Evolutionary conservation across 2,113 vertebrate genomes (phyloP).

Genomic region (Maccullochella peelii): DNA sequence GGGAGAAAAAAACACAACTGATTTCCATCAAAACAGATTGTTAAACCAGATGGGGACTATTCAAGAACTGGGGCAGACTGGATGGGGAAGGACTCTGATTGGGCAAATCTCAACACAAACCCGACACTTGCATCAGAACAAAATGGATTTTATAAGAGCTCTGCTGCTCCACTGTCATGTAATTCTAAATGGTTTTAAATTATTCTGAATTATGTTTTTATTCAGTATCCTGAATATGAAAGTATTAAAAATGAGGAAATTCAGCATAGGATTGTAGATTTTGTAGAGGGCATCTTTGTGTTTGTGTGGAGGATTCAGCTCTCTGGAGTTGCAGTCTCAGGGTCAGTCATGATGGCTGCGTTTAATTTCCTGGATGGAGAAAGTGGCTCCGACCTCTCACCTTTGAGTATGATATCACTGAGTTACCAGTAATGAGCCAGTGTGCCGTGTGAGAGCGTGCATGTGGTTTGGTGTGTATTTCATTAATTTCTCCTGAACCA

Average conservation of each 20-base stretch:
- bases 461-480: conserved; percentile 47
- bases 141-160: conserved; percentile 57
- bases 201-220: conserved; percentile 59
- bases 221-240: conserved; percentile 36
- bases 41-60: conserved; percentile 85
- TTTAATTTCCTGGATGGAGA: conserved; percentile 71
- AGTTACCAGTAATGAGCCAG: conserved; percentile 14
- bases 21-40: conserved; percentile 87
- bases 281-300: conserved; percentile 18
- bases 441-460: neutral
- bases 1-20: conserved; percentile 69
- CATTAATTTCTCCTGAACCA: conserved; percentile 67
- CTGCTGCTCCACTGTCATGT: conserved; percentile 52
- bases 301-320: conserved; percentile 3
- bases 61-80: conserved; percentile 79
- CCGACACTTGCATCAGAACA: conserved; percentile 54
- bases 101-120: conserved; percentile 71
- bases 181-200: conserved; percentile 63
- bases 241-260: conserved; percentile 16
- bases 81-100: conserved; percentile 76
- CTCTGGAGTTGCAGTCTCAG: conserved; percentile 17
- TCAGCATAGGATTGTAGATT: neutral
- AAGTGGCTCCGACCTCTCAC: conserved; percentile 40
- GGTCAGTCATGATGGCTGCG: conserved; percentile 24
- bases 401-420: conserved; percentile 44